phyloP scores from a whole-genome alignment of 2,113 vertebrate genomes.

The Oncorhynchus mykiss region DNA sequence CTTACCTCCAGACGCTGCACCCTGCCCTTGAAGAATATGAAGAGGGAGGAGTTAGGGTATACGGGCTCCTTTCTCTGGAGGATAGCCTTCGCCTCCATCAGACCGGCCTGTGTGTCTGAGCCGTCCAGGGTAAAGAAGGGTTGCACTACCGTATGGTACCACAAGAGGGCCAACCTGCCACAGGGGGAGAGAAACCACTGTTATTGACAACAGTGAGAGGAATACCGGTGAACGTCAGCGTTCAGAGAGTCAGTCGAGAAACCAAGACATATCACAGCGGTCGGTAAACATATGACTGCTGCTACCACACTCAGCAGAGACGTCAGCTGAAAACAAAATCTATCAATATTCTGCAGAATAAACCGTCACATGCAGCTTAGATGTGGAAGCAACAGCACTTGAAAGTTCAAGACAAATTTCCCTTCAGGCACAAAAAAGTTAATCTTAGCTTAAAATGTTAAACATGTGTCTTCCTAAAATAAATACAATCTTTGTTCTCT shows the following conservation, averaged over 20 bases:
- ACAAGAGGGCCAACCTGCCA: constrained; percentile 85
- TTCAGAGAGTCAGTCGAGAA: neutral
- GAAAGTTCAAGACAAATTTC: no score
- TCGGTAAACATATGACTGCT: no score
- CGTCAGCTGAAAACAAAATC: no score
- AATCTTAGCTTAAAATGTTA: neutral
- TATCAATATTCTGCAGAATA: neutral
- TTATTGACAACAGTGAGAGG: neutral
- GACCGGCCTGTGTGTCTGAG: constrained; percentile 83
- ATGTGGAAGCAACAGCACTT: no score
- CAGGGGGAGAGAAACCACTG: neutral
- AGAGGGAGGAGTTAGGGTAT: constrained; percentile 94
- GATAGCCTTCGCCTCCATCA: constrained; percentile 90
- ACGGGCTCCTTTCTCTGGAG: constrained; percentile 85
- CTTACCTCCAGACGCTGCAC: constrained; percentile 90
- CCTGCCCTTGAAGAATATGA: constrained; percentile 96
- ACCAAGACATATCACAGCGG: no score
- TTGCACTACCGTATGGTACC: constrained; percentile 95
- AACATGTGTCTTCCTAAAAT: neutral
- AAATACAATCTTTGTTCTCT: neutral
- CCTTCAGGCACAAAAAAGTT: no score
- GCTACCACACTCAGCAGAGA: no score
- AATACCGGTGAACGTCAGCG: neutral
- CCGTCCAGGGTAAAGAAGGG: constrained; percentile 94
- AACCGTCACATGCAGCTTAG: neutral